phyloP scores from a whole-genome alignment of 1,140 invertebrate species.

The Colletes gigas region DNA sequence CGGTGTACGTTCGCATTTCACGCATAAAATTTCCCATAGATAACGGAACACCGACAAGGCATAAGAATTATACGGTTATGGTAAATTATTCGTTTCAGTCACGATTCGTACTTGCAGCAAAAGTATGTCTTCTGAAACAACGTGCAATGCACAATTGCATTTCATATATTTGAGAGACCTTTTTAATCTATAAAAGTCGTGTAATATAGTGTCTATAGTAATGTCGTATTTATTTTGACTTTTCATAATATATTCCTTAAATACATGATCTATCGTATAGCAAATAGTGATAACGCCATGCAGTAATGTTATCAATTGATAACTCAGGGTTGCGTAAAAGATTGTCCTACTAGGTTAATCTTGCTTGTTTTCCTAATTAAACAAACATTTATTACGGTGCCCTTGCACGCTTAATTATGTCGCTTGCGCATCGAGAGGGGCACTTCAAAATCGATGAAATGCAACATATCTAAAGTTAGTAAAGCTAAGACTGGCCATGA shows the following conservation, averaged over 20 bases:
- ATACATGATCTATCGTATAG: too few species aligned
- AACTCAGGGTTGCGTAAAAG: too few species aligned
- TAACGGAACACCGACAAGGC: background rate
- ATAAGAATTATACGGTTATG: background rate
- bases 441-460: conserved; percentile 35
- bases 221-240: too few species aligned
- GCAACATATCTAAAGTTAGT: conserved; percentile 44
- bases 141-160: too few species aligned
- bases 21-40: background rate
- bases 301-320: too few species aligned
- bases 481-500: conserved; percentile 40
- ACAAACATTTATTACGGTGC: background rate
- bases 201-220: too few species aligned
- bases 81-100: background rate
- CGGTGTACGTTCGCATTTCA: background rate
- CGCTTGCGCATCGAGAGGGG: conserved; percentile 6
- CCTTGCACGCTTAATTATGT: conserved; percentile 14
- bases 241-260: too few species aligned
- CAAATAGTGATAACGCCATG: too few species aligned
- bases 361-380: background rate
- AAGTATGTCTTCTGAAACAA: too few species aligned
- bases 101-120: too few species aligned
- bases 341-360: background rate
- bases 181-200: too few species aligned
- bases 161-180: too few species aligned